Conservation (phyloP, 1,140 invertebrate genomes). For the Eriosoma lanigerum region DNA sequence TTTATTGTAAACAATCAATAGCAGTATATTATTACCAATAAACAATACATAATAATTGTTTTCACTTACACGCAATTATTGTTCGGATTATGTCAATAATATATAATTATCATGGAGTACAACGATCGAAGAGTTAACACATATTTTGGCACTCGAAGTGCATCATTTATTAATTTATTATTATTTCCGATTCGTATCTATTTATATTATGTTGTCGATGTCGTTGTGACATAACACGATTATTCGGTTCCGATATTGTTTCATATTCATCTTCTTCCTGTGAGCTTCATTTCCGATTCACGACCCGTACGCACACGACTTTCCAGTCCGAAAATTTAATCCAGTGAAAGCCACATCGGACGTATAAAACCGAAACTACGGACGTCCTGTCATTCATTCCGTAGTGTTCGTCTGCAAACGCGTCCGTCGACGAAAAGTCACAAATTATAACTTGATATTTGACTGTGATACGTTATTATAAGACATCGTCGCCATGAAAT, state of each 20-base stretch:
- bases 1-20: too few species aligned
- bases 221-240: constrained; percentile 23
- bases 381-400: constrained; percentile 21
- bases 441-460: background rate
- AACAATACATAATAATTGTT: constrained; percentile 8
- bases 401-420: background rate
- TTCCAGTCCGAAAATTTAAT: constrained; percentile 41
- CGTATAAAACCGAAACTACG: constrained; percentile 39
- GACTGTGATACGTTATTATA: too few species aligned
- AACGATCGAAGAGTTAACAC: background rate
- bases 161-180: background rate
- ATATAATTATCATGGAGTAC: background rate
- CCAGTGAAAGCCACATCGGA: constrained; percentile 38
- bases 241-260: constrained; percentile 9
- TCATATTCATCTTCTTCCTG: constrained; percentile 10
- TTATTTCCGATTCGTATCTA: background rate
- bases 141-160: constrained; percentile 23
- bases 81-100: background rate
- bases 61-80: constrained; percentile 32
- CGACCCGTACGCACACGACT: background rate
- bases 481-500: constrained; percentile 12
- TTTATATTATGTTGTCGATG: constrained; percentile 7
- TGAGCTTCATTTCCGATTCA: constrained; percentile 43
- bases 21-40: too few species aligned
- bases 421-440: background rate